A percentile compares a stretch with the other conserved stretches of the same genome.
Conservation (phyloP, 2,888 invertebrate species). For the Cephus pulcher region DNA sequence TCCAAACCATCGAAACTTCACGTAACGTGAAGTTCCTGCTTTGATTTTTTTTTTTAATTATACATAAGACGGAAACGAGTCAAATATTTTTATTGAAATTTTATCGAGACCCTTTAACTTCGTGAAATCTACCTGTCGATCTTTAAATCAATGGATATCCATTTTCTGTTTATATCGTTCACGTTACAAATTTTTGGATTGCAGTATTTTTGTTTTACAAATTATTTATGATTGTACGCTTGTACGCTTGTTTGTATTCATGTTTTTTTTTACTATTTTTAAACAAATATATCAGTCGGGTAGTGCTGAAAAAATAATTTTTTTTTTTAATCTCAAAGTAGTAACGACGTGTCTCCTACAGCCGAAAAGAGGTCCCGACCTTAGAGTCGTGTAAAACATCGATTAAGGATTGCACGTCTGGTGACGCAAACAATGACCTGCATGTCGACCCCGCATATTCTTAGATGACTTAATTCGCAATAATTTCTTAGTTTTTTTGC, state of each 20-base stretch:
- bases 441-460: constrained; percentile 54
- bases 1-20: neutral
- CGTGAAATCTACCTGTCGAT: no score
- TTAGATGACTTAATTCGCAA: constrained; percentile 43
- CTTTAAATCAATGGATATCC: neutral
- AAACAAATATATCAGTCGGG: neutral
- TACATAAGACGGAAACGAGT: no score
- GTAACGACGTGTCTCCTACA: neutral
- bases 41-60: neutral
- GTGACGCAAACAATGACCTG: constrained; percentile 62
- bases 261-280: neutral
- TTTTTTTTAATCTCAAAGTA: neutral
- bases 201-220: neutral
- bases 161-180: neutral
- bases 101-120: no score
- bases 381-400: neutral
- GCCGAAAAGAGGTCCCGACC: neutral
- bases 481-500: constrained; percentile 13
- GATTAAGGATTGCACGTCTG: constrained; percentile 27
- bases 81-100: no score
- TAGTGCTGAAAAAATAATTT: neutral
- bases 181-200: neutral
- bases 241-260: no score
- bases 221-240: neutral
- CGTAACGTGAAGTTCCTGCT: neutral